phyloP scores from a whole-genome alignment of 1,140 invertebrate species.

The Brachionus koreanus region DNA sequence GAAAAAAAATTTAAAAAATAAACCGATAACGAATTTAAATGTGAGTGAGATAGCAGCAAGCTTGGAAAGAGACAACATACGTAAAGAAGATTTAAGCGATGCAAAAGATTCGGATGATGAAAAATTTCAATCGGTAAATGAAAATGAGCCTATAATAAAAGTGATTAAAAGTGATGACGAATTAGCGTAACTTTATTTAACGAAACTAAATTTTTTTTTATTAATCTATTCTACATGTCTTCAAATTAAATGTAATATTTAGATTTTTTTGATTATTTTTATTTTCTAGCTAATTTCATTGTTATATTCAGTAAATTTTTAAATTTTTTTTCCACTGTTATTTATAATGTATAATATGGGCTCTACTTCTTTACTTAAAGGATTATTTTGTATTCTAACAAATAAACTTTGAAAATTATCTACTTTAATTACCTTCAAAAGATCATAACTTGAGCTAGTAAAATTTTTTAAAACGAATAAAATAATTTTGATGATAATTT shows the following conservation, averaged over 20 bases:
- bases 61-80: background rate
- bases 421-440: too few species aligned
- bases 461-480: background rate
- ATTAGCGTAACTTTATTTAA: constrained; percentile 1
- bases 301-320: background rate
- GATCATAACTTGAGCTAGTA: too few species aligned
- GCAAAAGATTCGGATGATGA: constrained; percentile 3
- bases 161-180: background rate
- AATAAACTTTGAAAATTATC: background rate
- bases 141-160: background rate
- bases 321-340: background rate
- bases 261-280: background rate
- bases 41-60: background rate
- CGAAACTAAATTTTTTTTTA: background rate
- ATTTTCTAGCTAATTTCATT: constrained; percentile 27
- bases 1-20: background rate
- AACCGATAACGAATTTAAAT: background rate
- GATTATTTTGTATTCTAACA: background rate
- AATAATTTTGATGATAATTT: background rate
- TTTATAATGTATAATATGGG: constrained; percentile 9
- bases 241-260: constrained; percentile 18
- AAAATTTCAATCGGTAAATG: constrained; percentile 8
- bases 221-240: background rate
- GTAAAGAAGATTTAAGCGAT: background rate
- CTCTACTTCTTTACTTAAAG: background rate